Base-by-base conservation (phyloP, 2,797 vertebrate genomes). In the Siniperca obscura region DNA sequence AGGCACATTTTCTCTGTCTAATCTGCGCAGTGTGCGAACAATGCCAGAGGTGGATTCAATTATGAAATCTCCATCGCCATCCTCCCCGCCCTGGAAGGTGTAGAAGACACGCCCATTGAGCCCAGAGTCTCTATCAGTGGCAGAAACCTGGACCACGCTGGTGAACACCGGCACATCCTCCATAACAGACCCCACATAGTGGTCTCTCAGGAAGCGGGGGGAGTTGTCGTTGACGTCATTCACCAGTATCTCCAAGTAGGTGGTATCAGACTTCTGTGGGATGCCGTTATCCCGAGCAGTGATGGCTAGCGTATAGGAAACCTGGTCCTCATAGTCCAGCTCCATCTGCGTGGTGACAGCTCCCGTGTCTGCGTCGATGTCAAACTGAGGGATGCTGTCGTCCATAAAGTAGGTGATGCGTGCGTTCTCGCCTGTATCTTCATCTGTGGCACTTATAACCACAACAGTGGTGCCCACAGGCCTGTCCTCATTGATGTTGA, bases 351-450 rank as follows among this genome's bases (percentile, higher is more conserved):
- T 99, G 69, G 97, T 98, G 83, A 99, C 97, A 0, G 97, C 97
- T 0, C 98, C 98, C 0, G 96, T 96, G 87, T 98, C 97, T 0
- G 95, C 17, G 1, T 98, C 95, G 0, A 99, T 99, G 80, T 94
- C 93, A 87, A 99, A 99, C 95, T 99, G 98, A n/a, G 98, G 98
- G 80, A 99, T 97, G 94, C 97, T 98, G 90, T 99, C 98, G 40
- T 99, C 98, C 97, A 99, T 99, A 19, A 98, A 94, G 84, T 99
- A 99, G 27, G 96, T 98, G 87, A 99, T 99, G 25, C 96, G 97
- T 0, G 98, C 97, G 0, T 99, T 99, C 89, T 99, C 98, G 0
- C 98, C 98, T 0, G 96, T 99, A 75, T 99, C 98, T 89, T 99
- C 98, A 0, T 99, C 98, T 0, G 98, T 99, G 85, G 98, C 98